Conservation (phyloP, 2,113 vertebrate genomes). For the Sardina pilchardus region DNA sequence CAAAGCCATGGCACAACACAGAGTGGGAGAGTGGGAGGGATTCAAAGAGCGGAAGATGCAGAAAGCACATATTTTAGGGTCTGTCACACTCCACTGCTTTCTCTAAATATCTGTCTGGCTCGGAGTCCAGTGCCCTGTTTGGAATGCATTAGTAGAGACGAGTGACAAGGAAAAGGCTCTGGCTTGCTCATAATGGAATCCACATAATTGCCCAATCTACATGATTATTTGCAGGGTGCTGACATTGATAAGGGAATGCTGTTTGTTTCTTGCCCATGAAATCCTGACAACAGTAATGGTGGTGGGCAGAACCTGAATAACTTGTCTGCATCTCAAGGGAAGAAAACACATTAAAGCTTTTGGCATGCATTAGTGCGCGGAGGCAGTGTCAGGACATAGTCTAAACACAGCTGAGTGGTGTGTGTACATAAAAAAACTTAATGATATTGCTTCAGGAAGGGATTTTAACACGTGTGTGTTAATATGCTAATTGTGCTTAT, state of each 20-base stretch:
- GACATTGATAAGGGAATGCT: constrained; percentile 16
- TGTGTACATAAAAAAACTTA: neutral
- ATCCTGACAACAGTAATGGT: constrained; percentile 3
- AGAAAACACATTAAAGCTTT: constrained; percentile 9
- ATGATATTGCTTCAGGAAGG: neutral
- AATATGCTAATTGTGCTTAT: neutral
- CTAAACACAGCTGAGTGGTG: neutral
- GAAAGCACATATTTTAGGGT: constrained; percentile 6
- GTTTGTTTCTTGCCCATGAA: constrained; percentile 14
- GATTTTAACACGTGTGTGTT: neutral
- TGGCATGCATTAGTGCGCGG: neutral
- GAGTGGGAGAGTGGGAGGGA: neutral
- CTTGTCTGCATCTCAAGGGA: neutral
- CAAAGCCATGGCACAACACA: neutral
- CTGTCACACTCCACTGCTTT: constrained; percentile 2
- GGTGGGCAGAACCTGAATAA: neutral
- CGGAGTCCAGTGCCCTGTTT: neutral
- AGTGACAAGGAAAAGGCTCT: neutral
- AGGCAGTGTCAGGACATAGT: neutral
- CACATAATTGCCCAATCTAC: constrained; percentile 20
- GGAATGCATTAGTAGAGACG: neutral
- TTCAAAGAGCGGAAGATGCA: neutral
- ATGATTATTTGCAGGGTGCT: constrained; percentile 16
- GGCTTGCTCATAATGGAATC: neutral
- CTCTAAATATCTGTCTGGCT: constrained; percentile 13